A percentile compares a stretch with the other conserved stretches of the same genome.
Evolutionary conservation across 2,113 vertebrate genomes (phyloP).

Genomic region (Clarias magur): DNA sequence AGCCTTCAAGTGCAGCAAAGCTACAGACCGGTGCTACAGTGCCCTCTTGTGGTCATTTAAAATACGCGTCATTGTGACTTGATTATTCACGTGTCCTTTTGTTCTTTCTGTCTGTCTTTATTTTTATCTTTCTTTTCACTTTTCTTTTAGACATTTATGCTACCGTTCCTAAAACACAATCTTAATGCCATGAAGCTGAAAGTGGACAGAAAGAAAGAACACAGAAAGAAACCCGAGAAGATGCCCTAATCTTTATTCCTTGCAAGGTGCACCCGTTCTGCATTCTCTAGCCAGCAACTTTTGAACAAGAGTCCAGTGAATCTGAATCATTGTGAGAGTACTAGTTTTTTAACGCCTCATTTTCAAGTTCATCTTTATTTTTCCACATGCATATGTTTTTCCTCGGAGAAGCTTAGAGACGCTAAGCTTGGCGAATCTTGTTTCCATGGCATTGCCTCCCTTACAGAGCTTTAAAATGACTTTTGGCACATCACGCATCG

Average conservation of each 20-base stretch:
- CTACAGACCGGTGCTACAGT: background rate
- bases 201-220: background rate
- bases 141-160: background rate
- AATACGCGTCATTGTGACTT: background rate
- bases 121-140: background rate
- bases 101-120: background rate
- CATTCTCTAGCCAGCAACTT: background rate
- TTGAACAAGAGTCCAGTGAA: too few species aligned
- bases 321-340: background rate
- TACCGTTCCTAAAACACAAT: background rate
- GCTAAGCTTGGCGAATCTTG: background rate
- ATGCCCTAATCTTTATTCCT: background rate
- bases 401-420: background rate
- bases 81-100: background rate
- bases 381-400: background rate
- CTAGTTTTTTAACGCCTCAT: background rate
- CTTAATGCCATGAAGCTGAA: background rate
- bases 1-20: background rate
- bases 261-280: background rate
- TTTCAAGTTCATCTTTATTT: background rate
- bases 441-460: slow-evolving; percentile 44
- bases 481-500: background rate
- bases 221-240: background rate
- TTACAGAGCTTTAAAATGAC: background rate
- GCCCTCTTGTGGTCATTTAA: slow-evolving; percentile 24